Evolutionary conservation across 2,888 invertebrate species (phyloP).

Genomic region (Mylabris sibirica): DNA sequence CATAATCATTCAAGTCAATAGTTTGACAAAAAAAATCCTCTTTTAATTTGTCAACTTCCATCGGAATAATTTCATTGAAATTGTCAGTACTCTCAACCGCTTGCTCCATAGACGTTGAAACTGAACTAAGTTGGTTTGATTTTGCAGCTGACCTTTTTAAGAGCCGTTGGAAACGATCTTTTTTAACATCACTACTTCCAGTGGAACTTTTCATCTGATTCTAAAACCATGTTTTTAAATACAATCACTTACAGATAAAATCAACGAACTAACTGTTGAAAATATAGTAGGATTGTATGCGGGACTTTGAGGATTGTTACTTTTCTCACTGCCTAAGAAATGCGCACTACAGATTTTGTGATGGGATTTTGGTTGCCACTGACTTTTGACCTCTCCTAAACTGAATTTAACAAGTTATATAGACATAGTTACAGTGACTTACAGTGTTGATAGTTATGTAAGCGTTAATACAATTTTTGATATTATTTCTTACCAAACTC

Average conservation of each 20-base stretch:
- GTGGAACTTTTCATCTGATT: neutral
- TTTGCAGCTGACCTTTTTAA: neutral
- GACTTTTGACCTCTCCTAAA: neutral
- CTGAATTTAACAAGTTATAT: neutral
- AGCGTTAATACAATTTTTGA: too few relatives aligned
- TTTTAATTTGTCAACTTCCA: neutral
- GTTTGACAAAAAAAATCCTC: neutral
- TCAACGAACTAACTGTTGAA: neutral
- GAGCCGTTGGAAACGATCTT: neutral
- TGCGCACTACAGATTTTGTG: conserved; percentile 13
- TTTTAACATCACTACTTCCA: neutral
- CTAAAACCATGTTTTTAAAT: neutral
- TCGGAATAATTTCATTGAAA: neutral
- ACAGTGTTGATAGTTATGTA: too few relatives aligned
- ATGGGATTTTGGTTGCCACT: conserved; percentile 5
- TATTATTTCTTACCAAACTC: conserved; percentile 10
- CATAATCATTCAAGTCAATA: neutral
- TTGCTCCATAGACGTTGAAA: neutral
- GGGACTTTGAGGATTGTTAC: conserved; percentile 8
- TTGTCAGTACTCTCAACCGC: neutral
- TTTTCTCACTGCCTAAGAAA: conserved; percentile 10
- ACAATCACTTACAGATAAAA: neutral
- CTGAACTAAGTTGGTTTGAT: neutral
- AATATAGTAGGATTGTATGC: conserved; percentile 16
- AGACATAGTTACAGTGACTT: neutral